Evolutionary conservation across 2,113 vertebrate species (phyloP).

Genomic region (Salvelinus namaycush): DNA sequence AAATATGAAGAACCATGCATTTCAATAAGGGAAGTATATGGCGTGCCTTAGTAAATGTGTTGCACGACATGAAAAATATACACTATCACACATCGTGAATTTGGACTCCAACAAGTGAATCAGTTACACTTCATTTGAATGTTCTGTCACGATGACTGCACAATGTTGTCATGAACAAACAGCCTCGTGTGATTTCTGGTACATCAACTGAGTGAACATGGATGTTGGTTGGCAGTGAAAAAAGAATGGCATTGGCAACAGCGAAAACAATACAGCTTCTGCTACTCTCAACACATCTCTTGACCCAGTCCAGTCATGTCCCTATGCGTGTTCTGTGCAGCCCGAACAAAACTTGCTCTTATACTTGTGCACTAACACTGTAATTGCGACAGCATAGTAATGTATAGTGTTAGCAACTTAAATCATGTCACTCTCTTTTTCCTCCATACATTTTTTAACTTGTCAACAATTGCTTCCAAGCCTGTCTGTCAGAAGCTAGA

Average conservation of each 20-base stretch:
- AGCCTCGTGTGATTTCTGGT: background rate
- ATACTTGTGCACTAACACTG: too few species aligned
- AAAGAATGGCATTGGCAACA: background rate
- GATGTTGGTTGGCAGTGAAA: background rate
- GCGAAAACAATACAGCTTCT: background rate
- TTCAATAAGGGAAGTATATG: background rate
- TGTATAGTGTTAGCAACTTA: too few species aligned
- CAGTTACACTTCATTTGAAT: background rate
- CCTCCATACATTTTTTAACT: too few species aligned
- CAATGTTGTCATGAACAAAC: background rate
- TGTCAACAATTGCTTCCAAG: too few species aligned
- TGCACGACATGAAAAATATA: too few species aligned
- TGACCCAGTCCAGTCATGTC: too few species aligned
- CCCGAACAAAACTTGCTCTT: too few species aligned
- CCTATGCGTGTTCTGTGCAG: too few species aligned
- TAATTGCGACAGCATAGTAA: too few species aligned
- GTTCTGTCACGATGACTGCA: background rate
- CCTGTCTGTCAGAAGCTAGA: background rate
- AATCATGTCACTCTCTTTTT: too few species aligned
- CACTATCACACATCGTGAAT: background rate
- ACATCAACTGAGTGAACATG: background rate
- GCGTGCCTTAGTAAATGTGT: background rate
- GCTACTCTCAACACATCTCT: background rate
- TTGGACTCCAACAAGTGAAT: background rate
- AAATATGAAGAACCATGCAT: constrained; percentile 25